Percentiles rank a stretch among this genome's conserved stretches.
Conservation (phyloP, 2,888 invertebrate species). For the Phyto melanocephala region DNA sequence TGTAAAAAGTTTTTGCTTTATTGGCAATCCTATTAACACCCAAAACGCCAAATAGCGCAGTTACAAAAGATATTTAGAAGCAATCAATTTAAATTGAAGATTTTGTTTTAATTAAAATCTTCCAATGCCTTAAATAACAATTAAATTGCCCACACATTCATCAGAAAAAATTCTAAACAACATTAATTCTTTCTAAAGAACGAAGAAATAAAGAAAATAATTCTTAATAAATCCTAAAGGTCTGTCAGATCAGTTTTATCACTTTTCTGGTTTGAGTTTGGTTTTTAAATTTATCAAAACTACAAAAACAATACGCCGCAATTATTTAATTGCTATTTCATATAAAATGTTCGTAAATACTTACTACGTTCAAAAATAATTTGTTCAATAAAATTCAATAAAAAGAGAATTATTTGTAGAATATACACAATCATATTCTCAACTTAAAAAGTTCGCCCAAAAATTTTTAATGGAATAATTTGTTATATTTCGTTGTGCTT, state of each 20-base stretch:
- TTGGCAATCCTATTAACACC: too few relatives aligned
- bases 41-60: too few relatives aligned
- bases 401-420: not conserved
- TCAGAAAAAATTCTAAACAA: conserved; percentile 37
- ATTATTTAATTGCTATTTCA: conserved; percentile 49
- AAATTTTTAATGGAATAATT: conserved; percentile 39
- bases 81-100: conserved; percentile 66
- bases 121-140: conserved; percentile 64
- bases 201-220: not conserved
- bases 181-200: not conserved
- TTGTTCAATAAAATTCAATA: conserved; percentile 47
- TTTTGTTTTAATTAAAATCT: conserved; percentile 67
- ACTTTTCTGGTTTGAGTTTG: conserved; percentile 6
- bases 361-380: conserved; percentile 8
- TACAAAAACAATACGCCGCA: conserved; percentile 43
- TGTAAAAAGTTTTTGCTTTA: too few relatives aligned
- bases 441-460: conserved; percentile 21
- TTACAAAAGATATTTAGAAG: not conserved
- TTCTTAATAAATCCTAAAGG: conserved; percentile 22
- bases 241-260: conserved; percentile 27
- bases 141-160: conserved; percentile 57
- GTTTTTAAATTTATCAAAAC: conserved; percentile 17
- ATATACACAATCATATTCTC: not conserved
- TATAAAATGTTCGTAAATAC: not conserved
- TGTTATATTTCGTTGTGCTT: too few relatives aligned